These are phyloP conservation scores for Watsonalla binaria DNA, from an alignment of 2,888 invertebrate genomes.

Conservation along the genomic window DNA sequence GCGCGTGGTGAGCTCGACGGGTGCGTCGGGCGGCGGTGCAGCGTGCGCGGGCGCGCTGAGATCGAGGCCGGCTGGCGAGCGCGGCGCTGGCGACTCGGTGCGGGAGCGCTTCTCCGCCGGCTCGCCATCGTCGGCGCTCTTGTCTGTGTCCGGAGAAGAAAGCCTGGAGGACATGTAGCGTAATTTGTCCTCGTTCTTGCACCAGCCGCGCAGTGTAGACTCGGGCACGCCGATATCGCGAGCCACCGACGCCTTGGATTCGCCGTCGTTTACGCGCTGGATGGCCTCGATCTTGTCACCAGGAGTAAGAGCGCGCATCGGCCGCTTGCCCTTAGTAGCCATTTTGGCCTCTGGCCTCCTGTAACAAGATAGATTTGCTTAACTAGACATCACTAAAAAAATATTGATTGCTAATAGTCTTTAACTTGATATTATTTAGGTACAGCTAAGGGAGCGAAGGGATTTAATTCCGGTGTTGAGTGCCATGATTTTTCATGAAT, in stretches of 20 bases:
- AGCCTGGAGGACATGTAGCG: constrained; percentile 83
- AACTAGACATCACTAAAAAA: background rate
- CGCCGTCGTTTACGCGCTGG: constrained; percentile 89
- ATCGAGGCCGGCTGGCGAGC: constrained; percentile 62
- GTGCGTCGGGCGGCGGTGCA: constrained; percentile 42
- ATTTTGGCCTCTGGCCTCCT: constrained; percentile 69
- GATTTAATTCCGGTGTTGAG: too few species aligned
- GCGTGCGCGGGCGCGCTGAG: constrained; percentile 48
- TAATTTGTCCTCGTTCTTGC: constrained; percentile 89
- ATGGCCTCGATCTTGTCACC: constrained; percentile 90
- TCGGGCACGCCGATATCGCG: constrained; percentile 92
- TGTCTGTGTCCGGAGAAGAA: constrained; percentile 84
- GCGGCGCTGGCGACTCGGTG: constrained; percentile 59
- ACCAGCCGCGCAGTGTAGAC: constrained; percentile 92
- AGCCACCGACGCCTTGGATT: constrained; percentile 91
- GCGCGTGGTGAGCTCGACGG: constrained; percentile 62
- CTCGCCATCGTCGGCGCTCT: constrained; percentile 69
- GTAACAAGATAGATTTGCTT: constrained; percentile 37
- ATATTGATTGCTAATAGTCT: background rate
- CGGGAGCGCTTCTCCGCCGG: constrained; percentile 67
- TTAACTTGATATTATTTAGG: too few species aligned
- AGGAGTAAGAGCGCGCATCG: constrained; percentile 86
- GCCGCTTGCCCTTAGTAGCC: constrained; percentile 87
- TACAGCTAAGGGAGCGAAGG: too few species aligned
- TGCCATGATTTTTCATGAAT: too few species aligned